Evolutionary conservation across 2,888 invertebrate species (phyloP).

Genomic region (Callyntrura guangdongensis): DNA sequence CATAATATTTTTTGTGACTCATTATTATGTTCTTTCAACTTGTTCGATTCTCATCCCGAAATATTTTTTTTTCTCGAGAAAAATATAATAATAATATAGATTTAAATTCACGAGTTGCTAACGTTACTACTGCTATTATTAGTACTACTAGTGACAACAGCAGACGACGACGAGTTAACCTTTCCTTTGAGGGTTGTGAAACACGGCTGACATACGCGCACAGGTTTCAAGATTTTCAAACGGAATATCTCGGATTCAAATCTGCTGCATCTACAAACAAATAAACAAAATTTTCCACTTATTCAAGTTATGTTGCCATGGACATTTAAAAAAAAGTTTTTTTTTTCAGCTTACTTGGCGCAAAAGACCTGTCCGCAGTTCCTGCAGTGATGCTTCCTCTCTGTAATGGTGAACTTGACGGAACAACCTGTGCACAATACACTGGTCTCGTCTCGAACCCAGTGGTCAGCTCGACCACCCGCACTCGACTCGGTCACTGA

Average conservation of each 20-base stretch:
- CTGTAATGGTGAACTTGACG: slow-evolving; percentile 96
- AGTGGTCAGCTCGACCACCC: slow-evolving; percentile 96
- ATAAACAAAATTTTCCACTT: too few species aligned
- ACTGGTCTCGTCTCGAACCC: slow-evolving; percentile 98
- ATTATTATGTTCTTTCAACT: too few species aligned
- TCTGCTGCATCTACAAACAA: slow-evolving; percentile 92
- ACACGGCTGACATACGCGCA: slow-evolving; percentile 98
- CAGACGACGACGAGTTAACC: neutral
- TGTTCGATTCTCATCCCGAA: too few species aligned
- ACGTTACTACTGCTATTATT: neutral
- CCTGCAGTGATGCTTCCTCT: slow-evolving; percentile 98
- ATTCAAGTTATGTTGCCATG: neutral
- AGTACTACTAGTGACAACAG: neutral
- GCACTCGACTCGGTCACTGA: too few species aligned
- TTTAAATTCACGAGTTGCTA: neutral
- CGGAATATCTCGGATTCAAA: slow-evolving; percentile 98
- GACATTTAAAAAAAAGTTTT: neutral
- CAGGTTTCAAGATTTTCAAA: slow-evolving; percentile 96
- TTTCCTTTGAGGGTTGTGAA: slow-evolving; percentile 87
- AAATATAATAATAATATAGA: too few species aligned
- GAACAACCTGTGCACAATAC: slow-evolving; percentile 96
- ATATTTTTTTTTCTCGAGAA: too few species aligned
- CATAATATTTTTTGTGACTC: too few species aligned
- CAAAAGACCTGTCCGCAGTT: slow-evolving; percentile 99
- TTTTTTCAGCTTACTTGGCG: slow-evolving; percentile 90